These are phyloP conservation scores for Macropis europaea DNA, from an alignment of 2,888 invertebrate genomes.

Conservation along the genomic window DNA sequence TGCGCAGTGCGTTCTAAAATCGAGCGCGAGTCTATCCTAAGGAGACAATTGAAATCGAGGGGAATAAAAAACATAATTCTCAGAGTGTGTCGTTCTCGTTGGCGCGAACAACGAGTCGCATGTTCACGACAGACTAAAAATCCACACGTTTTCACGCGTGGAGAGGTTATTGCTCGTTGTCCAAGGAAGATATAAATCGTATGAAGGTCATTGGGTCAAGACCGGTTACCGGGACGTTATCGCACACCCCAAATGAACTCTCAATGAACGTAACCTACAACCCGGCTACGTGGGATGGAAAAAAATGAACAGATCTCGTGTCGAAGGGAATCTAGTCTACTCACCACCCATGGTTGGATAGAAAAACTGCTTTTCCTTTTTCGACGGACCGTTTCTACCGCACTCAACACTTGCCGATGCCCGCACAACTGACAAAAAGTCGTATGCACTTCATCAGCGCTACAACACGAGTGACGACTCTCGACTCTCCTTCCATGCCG, in stretches of 20 bases:
- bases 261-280: conserved; percentile 40
- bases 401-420: conserved; percentile 65
- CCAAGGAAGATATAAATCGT: conserved; percentile 49
- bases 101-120: not conserved
- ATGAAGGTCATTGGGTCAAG: conserved; percentile 77
- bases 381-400: conserved; percentile 43
- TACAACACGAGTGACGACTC: conserved; percentile 70
- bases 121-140: not conserved
- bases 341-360: conserved; percentile 73
- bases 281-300: not conserved
- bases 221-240: conserved; percentile 67
- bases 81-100: not conserved
- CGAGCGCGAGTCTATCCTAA: conserved; percentile 37
- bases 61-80: not conserved
- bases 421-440: conserved; percentile 64
- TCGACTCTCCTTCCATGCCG: conserved; percentile 11
- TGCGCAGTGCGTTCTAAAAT: conserved; percentile 35
- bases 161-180: conserved; percentile 33
- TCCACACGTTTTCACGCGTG: not conserved
- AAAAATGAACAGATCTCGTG: not conserved
- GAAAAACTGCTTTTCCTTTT: conserved; percentile 35
- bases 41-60: conserved; percentile 17
- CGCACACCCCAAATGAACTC: conserved; percentile 30
- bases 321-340: conserved; percentile 38
- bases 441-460: conserved; percentile 65